Evolutionary conservation across 2,888 invertebrate genomes (phyloP), one percentile per base, ranked within the genome.

Genomic region (Adineta ricciae): DNA sequence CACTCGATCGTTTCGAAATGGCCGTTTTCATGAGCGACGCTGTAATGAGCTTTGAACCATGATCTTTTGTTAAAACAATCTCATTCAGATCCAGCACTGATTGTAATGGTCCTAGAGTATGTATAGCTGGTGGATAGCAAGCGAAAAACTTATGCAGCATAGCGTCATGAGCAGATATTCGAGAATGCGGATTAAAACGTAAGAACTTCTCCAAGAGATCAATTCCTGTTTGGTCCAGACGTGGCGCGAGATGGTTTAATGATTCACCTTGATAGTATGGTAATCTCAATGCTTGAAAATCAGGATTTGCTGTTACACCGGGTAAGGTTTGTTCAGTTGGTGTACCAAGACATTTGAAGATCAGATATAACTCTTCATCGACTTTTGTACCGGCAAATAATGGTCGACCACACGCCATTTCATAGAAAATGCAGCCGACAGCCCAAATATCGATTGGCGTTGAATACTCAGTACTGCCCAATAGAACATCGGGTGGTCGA

Each of bases 311-410:
- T 84, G 94, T 93, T 86, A 96, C 96, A 86, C 97, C 96, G 87
- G 93, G 92, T 97, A 98, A 98, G 88, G 94, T 94, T 87, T 95
- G 94, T 91, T 96, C 96, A 24, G 94, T 94, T 41, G 98, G 98
- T 78, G 96, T 96, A 87, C 98, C 99, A 88, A 98, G 93, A 88
- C 96, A 94, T 94, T 94, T 90, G 21, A 87, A 86, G 49, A 87
- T 93, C 86, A 93, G 90, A 88, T 92, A 91, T 54, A 93, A 90
- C 89, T 93, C 92, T 88, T 93, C 93, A 87, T 93, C 92, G 36
- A 93, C 92, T 2, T 93, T 93, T 56, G 92, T 92, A 78, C 93
- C 93, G 24, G 93, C 93, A 88, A 93, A 93, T 86, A 93, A 89
- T 46, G 93, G 93, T 85, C 92, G 90, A 38, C 93, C 93, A 87